Conservation (phyloP, 2,888 invertebrate genomes). For the Apotomis betuletana region DNA sequence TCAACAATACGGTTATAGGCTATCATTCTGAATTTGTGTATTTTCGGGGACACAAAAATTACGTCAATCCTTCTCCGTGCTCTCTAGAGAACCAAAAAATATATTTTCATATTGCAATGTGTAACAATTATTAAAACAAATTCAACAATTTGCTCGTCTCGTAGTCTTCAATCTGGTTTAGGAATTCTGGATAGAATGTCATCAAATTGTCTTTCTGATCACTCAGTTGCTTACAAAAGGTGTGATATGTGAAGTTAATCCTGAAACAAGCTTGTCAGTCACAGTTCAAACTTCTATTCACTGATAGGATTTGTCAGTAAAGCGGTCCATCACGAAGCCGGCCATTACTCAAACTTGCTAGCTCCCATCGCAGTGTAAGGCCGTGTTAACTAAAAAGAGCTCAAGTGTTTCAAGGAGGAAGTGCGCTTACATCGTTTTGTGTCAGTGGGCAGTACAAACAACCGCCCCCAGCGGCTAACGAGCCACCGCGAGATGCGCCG, state of each 20-base stretch:
- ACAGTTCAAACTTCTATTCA: slow-evolving; percentile 15
- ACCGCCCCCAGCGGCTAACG: slow-evolving; percentile 77
- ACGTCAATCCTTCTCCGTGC: too few relatives aligned
- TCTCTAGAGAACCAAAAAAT: too few relatives aligned
- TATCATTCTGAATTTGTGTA: too few relatives aligned
- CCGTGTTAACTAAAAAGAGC: slow-evolving; percentile 11
- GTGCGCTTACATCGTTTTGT: slow-evolving; percentile 26
- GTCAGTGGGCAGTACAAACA: slow-evolving; percentile 62
- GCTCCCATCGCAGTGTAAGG: slow-evolving; percentile 58
- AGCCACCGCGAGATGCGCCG: slow-evolving; percentile 78
- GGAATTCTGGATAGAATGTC: not conserved
- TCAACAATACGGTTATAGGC: too few relatives aligned
- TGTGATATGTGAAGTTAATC: not conserved
- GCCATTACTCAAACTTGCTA: slow-evolving; percentile 58
- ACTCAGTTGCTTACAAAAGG: not conserved
- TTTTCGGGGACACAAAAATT: too few relatives aligned
- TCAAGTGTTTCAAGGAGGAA: not conserved
- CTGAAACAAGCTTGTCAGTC: slow-evolving; percentile 6
- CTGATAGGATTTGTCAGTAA: slow-evolving; percentile 48
- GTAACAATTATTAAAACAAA: too few relatives aligned
- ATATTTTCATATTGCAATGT: too few relatives aligned
- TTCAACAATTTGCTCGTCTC: too few relatives aligned
- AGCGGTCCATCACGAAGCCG: slow-evolving; percentile 59
- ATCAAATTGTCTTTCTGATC: not conserved
- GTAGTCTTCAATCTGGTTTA: not conserved